phyloP scores from a whole-genome alignment of 2,797 vertebrate species.

The Gymnothorax javanicus region DNA sequence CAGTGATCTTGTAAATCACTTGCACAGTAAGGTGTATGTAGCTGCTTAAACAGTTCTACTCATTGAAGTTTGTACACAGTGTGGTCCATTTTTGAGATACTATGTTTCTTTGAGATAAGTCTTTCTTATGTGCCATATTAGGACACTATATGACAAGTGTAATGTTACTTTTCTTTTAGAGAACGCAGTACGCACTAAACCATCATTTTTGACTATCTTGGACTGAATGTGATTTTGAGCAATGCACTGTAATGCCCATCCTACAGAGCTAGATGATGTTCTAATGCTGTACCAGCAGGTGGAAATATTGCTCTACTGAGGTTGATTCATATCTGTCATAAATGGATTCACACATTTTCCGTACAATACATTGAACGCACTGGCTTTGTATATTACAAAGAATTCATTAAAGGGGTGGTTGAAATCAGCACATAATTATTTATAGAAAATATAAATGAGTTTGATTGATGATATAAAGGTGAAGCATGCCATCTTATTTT shows the following conservation, averaged over 20 bases:
- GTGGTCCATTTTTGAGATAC: neutral
- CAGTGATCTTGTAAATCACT: neutral
- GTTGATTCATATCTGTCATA: neutral
- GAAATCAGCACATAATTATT: neutral
- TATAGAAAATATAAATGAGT: neutral
- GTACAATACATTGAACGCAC: neutral
- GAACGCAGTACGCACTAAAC: neutral
- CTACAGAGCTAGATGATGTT: neutral
- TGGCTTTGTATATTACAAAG: neutral
- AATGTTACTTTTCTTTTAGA: neutral
- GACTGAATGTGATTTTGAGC: neutral
- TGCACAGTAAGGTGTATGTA: neutral
- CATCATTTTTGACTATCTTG: neutral
- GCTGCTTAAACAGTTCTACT: neutral
- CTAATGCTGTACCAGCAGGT: conserved; percentile 5
- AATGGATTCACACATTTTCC: neutral
- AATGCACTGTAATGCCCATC: neutral
- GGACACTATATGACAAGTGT: neutral
- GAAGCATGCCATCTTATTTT: neutral
- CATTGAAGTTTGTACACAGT: neutral
- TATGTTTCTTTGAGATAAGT: neutral
- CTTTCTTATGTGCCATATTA: neutral
- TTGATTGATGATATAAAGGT: neutral
- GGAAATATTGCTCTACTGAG: neutral
- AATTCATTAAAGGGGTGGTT: neutral